Percentiles rank a stretch among this genome's conserved stretches.
These are phyloP conservation scores for Tuta absoluta DNA, from an alignment of 2,888 invertebrate species.

Conservation along the genomic window DNA sequence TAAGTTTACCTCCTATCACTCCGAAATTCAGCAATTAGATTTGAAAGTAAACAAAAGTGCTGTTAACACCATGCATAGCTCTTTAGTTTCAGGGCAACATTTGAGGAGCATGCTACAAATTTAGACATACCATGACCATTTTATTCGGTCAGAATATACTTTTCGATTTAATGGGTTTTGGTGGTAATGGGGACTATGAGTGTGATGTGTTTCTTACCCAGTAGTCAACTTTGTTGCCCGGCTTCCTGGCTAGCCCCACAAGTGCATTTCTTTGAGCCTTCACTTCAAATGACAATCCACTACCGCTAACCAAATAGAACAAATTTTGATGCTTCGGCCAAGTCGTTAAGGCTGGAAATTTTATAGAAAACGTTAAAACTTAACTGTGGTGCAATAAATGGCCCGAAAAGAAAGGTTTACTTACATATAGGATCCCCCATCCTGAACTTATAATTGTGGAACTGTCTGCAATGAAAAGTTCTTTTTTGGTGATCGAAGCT, in stretches of 20 bases:
- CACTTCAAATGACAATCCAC: slow-evolving; percentile 54
- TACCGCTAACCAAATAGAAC: slow-evolving; percentile 53
- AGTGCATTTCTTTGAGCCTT: slow-evolving; percentile 48
- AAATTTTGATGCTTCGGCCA: slow-evolving; percentile 47
- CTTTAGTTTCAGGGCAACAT: too few species aligned
- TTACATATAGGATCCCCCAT: slow-evolving; percentile 17
- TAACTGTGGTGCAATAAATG: neutral
- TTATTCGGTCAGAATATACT: too few species aligned
- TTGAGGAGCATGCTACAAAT: too few species aligned
- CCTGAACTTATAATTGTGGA: neutral
- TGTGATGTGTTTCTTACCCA: slow-evolving; percentile 48
- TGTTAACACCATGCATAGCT: too few species aligned
- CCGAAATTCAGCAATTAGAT: too few species aligned
- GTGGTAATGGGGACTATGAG: too few species aligned
- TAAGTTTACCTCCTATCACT: too few species aligned
- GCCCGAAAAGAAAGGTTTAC: neutral
- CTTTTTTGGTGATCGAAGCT: too few species aligned
- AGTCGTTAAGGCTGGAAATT: slow-evolving; percentile 53
- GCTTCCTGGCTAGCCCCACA: slow-evolving; percentile 50
- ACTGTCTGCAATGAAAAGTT: too few species aligned
- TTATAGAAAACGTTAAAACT: neutral
- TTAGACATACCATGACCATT: neutral
- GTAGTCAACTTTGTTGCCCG: slow-evolving; percentile 42
- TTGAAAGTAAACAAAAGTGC: too few species aligned
- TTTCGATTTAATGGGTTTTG: too few species aligned